phyloP scores from a whole-genome alignment of 2,797 vertebrate species.

The Caiman crocodilus region DNA sequence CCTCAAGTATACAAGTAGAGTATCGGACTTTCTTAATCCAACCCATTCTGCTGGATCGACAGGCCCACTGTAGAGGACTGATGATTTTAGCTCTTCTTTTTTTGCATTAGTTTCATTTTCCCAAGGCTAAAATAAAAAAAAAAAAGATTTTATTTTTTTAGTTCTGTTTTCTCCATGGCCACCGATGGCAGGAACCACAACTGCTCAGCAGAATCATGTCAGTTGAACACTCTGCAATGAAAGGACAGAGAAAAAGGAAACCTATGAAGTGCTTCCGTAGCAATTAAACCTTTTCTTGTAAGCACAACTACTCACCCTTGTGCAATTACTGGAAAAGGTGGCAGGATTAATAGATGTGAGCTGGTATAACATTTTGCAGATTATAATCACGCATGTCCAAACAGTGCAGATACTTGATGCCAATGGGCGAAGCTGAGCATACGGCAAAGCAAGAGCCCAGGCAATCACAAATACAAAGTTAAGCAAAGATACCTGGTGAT shows the following conservation, averaged over 20 bases:
- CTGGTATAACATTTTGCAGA: conserved; percentile 99
- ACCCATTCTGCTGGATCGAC: conserved; percentile 95
- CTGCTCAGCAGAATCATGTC: background rate
- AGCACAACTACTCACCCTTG: conserved; percentile 82
- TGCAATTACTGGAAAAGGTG: conserved; percentile 87
- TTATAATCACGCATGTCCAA: conserved; percentile 96
- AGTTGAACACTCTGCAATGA: conserved; percentile 12
- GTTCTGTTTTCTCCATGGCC: background rate
- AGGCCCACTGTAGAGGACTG: conserved; percentile 83
- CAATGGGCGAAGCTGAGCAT: conserved; percentile 90
- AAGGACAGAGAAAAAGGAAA: too few relatives aligned
- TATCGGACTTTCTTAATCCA: conserved; percentile 86
- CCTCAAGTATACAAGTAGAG: conserved; percentile 90
- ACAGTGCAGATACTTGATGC: conserved; percentile 95
- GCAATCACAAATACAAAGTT: conserved; percentile 96
- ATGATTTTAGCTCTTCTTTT: conserved; percentile 71
- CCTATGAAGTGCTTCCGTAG: conserved; percentile 4
- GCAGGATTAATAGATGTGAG: conserved; percentile 88
- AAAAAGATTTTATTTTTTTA: background rate
- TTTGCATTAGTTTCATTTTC: conserved; percentile 74
- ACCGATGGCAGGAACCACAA: background rate
- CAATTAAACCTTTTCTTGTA: background rate
- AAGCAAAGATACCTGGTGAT: conserved; percentile 92
- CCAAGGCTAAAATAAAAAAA: conserved; percentile 82
- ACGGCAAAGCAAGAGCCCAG: conserved; percentile 97